Conservation (phyloP, 2,113 vertebrate species). For the Progne subis region DNA sequence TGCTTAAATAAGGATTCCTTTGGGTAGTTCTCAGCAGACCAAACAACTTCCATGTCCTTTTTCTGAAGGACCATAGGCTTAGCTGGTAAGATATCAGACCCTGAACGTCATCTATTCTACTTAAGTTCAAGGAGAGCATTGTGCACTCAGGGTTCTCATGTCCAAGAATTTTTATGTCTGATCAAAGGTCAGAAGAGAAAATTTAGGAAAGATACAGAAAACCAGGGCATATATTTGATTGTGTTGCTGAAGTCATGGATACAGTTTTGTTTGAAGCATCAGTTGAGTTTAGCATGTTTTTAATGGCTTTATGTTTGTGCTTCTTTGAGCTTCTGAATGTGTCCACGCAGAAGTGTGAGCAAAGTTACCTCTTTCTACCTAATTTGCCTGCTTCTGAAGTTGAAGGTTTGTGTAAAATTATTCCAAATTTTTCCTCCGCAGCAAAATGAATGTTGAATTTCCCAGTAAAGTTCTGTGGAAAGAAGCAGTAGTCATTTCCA, state of each 20-base stretch:
- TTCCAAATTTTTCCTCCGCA: fast-evolving
- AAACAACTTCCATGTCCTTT: neutral
- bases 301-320: neutral
- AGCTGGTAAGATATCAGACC: neutral
- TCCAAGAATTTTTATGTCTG: neutral
- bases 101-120: neutral
- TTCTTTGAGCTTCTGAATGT: neutral
- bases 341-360: neutral
- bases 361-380: neutral
- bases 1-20: neutral
- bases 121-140: neutral
- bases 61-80: neutral
- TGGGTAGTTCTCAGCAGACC: neutral
- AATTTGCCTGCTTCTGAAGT: neutral
- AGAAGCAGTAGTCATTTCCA: neutral
- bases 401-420: neutral
- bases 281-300: neutral
- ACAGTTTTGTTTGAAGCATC: neutral
- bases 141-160: neutral
- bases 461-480: neutral
- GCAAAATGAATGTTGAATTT: neutral
- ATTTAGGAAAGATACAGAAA: neutral
- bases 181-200: neutral
- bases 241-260: neutral
- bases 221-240: fast-evolving